Evolutionary conservation across 2,888 invertebrate genomes (phyloP).

Genomic region (Caenorhabditis japonica): DNA sequence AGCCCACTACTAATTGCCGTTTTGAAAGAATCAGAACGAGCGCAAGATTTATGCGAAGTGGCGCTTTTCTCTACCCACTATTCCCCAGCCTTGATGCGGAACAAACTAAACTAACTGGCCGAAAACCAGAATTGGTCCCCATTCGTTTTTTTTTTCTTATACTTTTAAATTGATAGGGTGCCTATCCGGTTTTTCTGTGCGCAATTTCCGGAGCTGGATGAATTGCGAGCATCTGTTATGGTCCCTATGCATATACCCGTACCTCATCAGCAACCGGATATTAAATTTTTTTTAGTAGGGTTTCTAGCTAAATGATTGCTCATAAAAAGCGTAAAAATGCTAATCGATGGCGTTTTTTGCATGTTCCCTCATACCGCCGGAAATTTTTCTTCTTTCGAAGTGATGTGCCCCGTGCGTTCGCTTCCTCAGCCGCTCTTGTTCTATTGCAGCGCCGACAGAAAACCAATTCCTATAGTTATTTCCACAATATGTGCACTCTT

Average conservation of each 20-base stretch:
- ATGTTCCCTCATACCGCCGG: background rate
- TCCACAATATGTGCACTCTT: slow-evolving; percentile 49
- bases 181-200: slow-evolving; percentile 8
- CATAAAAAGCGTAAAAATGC: too few species aligned
- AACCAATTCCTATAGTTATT: slow-evolving; percentile 52
- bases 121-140: too few species aligned
- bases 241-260: background rate
- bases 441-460: slow-evolving; percentile 29
- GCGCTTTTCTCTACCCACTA: background rate
- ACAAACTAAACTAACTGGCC: too few species aligned
- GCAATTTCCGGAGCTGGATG: slow-evolving; percentile 38
- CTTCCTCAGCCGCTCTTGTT: slow-evolving; percentile 26
- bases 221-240: slow-evolving; percentile 29
- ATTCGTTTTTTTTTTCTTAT: background rate
- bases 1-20: slow-evolving; percentile 32
- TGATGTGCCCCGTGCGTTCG: slow-evolving; percentile 17
- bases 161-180: slow-evolving; percentile 9
- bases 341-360: background rate
- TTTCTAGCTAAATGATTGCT: background rate
- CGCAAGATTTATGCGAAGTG: slow-evolving; percentile 38
- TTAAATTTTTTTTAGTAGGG: slow-evolving; percentile 23
- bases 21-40: slow-evolving; percentile 16
- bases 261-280: slow-evolving; percentile 30
- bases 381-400: background rate
- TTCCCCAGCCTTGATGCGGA: background rate